A percentile compares a stretch with the other conserved stretches of the same genome.
These are phyloP conservation scores for Sitodiplosis mosellana DNA, from an alignment of 1,140 invertebrate species.

Conservation along the genomic window DNA sequence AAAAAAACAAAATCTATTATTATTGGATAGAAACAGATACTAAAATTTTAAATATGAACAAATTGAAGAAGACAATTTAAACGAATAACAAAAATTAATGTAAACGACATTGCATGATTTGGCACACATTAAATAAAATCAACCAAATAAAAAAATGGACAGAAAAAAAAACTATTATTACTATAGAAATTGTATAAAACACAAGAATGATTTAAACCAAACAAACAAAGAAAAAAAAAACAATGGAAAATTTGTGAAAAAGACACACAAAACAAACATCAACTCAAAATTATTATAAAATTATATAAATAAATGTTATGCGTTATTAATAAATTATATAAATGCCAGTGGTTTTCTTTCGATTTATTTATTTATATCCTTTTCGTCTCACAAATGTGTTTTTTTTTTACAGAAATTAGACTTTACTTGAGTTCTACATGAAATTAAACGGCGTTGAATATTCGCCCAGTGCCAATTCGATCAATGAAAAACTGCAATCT, in stretches of 20 bases:
- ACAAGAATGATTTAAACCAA: neutral
- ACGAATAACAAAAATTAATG: neutral
- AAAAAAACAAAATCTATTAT: constrained; percentile 1
- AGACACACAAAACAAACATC: neutral
- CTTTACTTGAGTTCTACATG: too few relatives aligned
- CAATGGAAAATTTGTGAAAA: too few relatives aligned
- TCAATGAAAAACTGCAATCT: constrained; percentile 44
- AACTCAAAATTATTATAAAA: constrained; percentile 11
- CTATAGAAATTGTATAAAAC: neutral
- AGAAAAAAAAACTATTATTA: constrained; percentile 1
- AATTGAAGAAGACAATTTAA: too few relatives aligned
- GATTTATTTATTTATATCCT: too few relatives aligned
- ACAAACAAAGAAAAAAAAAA: neutral
- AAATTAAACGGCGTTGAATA: constrained; percentile 27
- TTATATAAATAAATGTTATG: constrained; percentile 28
- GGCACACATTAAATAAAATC: too few relatives aligned
- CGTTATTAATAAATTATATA: constrained; percentile 23
- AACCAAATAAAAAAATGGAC: too few relatives aligned
- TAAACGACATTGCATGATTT: neutral
- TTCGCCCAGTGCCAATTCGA: constrained; percentile 51
- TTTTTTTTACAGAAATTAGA: too few relatives aligned
- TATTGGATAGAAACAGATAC: too few relatives aligned
- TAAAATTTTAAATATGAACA: too few relatives aligned
- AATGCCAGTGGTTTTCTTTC: neutral
- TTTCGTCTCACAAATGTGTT: too few relatives aligned